phyloP scores from a whole-genome alignment of 2,888 invertebrate genomes.

The Protophormia terraenovae region DNA sequence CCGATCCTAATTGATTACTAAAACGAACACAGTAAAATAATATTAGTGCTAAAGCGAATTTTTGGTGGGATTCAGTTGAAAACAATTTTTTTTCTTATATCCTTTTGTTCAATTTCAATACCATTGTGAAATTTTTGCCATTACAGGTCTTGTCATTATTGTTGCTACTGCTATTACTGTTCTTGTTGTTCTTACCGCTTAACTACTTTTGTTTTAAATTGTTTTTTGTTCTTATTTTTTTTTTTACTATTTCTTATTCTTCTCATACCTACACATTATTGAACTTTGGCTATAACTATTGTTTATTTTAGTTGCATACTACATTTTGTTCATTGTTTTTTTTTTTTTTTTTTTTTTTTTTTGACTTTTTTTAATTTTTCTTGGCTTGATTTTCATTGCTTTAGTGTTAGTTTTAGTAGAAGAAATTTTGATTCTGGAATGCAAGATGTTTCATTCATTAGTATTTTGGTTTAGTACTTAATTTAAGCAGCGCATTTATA shows the following conservation, averaged over 20 bases:
- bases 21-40: too few relatives aligned
- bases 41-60: too few relatives aligned
- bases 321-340: constrained; percentile 9
- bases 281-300: constrained; percentile 55
- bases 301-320: constrained; percentile 22
- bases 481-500: constrained; percentile 46
- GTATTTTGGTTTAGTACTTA: constrained; percentile 44
- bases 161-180: constrained; percentile 19
- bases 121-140: constrained; percentile 40
- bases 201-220: constrained; percentile 56
- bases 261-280: constrained; percentile 47
- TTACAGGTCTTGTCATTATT: constrained; percentile 32
- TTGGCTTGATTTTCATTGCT: constrained; percentile 49
- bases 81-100: too few relatives aligned
- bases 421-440: constrained; percentile 19
- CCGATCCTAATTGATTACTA: too few relatives aligned
- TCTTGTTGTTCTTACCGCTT: constrained; percentile 51
- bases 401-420: constrained; percentile 30
- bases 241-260: not conserved
- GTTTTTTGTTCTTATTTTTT: constrained; percentile 5
- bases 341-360: not conserved
- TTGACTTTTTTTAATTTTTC: not conserved
- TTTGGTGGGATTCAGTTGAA: too few relatives aligned
- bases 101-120: not conserved
- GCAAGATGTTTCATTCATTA: constrained; percentile 39